These are phyloP conservation scores for Drosophila ironensis DNA, from an alignment of 1,140 invertebrate genomes.

Conservation along the genomic window DNA sequence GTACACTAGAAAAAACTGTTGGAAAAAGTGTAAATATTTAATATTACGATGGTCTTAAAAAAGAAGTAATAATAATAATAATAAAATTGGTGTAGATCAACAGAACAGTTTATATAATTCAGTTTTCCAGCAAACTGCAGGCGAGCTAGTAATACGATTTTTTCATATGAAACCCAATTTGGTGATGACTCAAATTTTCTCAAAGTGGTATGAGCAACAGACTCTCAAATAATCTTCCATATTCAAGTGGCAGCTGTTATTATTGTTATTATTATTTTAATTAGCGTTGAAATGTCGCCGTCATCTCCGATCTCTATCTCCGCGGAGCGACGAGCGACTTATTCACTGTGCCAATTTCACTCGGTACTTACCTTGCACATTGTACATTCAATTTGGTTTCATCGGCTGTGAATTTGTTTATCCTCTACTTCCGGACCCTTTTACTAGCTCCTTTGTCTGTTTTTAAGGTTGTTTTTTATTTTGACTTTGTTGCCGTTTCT, in stretches of 20 bases:
- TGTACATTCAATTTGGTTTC: slow-evolving; percentile 12
- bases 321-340: slow-evolving; percentile 6
- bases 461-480: background rate
- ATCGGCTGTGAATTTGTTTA: slow-evolving; percentile 18
- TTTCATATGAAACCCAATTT: background rate
- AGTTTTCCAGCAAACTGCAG: too few relatives aligned
- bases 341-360: slow-evolving; percentile 41
- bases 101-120: too few relatives aligned
- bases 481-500: slow-evolving; percentile 30
- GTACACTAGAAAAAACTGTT: slow-evolving; percentile 3
- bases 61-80: too few relatives aligned
- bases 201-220: background rate
- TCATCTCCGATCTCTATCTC: slow-evolving; percentile 29
- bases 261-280: slow-evolving; percentile 76
- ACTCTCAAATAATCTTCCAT: slow-evolving; percentile 56
- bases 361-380: background rate
- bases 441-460: too few relatives aligned
- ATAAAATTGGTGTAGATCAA: too few relatives aligned
- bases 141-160: too few relatives aligned
- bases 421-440: slow-evolving; percentile 37
- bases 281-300: slow-evolving; percentile 71
- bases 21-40: too few relatives aligned
- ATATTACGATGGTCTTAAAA: too few relatives aligned
- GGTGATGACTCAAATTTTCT: background rate
- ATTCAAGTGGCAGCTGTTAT: slow-evolving; percentile 69